phyloP scores from a whole-genome alignment of 2,113 vertebrate genomes.

The Mobula birostris region DNA sequence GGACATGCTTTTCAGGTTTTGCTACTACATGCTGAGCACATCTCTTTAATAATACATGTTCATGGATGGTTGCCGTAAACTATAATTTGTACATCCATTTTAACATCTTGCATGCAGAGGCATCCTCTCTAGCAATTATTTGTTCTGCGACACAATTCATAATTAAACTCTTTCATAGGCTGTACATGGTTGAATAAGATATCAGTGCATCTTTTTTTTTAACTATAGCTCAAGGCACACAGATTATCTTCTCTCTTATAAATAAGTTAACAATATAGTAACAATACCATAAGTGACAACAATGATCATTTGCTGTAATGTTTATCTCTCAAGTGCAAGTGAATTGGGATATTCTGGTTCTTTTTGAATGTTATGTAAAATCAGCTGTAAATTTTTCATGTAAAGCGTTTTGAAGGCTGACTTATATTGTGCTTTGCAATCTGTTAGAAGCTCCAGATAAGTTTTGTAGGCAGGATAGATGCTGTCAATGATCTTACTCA shows the following conservation, averaged over 20 bases:
- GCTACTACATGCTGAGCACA: not conserved
- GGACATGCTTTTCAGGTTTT: not conserved
- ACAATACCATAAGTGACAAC: not conserved
- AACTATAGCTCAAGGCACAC: not conserved
- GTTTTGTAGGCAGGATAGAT: no score
- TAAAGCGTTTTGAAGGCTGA: no score
- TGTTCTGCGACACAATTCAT: not conserved
- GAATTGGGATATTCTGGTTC: not conserved
- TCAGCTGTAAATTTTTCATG: no score
- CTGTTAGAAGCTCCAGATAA: no score
- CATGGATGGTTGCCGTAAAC: not conserved
- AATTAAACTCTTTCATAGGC: not conserved
- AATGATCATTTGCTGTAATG: not conserved
- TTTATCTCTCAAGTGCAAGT: not conserved
- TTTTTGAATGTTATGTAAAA: no score
- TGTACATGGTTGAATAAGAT: not conserved
- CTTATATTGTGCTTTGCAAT: no score
- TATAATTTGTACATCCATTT: constrained; percentile 5
- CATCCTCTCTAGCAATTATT: not conserved
- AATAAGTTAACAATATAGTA: not conserved
- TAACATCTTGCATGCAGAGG: not conserved
- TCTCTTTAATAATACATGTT: not conserved
- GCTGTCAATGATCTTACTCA: no score
- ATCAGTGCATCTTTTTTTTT: not conserved
- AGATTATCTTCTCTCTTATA: not conserved